Evolutionary conservation across 2,113 vertebrate species (phyloP), one percentile per base, ranked within the genome.

Genomic region (Poeciliopsis prolifica): DNA sequence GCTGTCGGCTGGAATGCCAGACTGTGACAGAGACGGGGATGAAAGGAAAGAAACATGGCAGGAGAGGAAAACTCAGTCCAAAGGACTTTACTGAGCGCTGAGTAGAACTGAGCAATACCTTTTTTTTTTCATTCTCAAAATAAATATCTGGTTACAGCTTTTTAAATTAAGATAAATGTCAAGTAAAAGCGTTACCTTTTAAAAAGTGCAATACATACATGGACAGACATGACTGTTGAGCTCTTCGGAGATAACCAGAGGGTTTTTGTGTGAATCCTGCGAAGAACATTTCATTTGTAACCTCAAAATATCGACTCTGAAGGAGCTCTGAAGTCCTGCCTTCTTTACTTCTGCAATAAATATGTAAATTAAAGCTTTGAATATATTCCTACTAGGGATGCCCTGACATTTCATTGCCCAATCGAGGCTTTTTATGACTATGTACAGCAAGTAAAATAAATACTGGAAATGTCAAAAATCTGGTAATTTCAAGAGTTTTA

Each of bases 1-100:
- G 75, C 79, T 29, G 70, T 75, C 72, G 69, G 68, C 65, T 75
- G 77, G 79, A 78, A 82, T 79, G 85, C 75, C 87, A 89, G 73
- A 31, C 75, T 74, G 74, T 37, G 51, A 66, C 51, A 68, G 77
- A 88, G 80, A 90, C 71, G 78, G 83, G 17, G 44, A 48, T 48
- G 44, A 48, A 48, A 48, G 44, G 5, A 19, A 48, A 48, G 12
- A 89, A 37, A 11, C 12, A 80, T 24, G 24, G 60, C 70, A 63
- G 68, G 72, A 72, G 65, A 72, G 73, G 71, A 75, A 17, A 24
- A 61, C 60, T 40, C 26, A 17, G 10, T 85, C 80, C 82, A 72
- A 70, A 78, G 87, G 86, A 87, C 84, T 79, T 80, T 19, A 48
- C 44, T 30, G 1, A 24, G 51, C 22, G n/a, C 19, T 9, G 1